A percentile compares a stretch with the other conserved stretches of the same genome.
Evolutionary conservation across 2,113 vertebrate genomes (phyloP).

Genomic region (Corvus cornix): DNA sequence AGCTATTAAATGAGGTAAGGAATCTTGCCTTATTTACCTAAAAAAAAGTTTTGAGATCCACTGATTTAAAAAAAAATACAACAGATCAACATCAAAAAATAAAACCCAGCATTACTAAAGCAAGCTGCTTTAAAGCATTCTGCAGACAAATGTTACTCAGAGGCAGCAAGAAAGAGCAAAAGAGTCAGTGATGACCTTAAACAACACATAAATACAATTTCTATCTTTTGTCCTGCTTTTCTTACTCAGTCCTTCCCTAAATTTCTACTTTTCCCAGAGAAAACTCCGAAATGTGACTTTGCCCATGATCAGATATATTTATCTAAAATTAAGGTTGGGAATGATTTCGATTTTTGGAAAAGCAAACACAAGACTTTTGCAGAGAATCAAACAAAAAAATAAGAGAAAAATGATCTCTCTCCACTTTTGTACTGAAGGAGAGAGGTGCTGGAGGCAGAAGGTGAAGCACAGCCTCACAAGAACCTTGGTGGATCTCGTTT

Average conservation of each 20-base stretch:
- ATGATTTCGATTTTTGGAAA: neutral
- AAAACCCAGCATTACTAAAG: neutral
- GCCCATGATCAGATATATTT: rapidly evolving
- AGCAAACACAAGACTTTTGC: neutral
- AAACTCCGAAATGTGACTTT: neutral
- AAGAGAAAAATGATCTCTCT: rapidly evolving
- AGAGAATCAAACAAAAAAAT: neutral
- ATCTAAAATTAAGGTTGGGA: neutral
- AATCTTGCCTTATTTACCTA: neutral
- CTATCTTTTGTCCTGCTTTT: neutral
- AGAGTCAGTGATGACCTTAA: neutral
- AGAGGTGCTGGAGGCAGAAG: neutral
- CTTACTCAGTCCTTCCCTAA: neutral
- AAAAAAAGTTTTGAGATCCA: neutral
- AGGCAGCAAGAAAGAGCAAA: neutral
- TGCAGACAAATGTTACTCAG: neutral
- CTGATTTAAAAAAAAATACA: neutral
- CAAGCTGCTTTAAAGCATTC: neutral
- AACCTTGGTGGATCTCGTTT: rapidly evolving
- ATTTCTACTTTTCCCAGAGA: neutral
- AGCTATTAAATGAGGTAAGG: neutral
- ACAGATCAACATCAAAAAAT: neutral
- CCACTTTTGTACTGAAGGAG: neutral
- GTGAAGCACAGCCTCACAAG: neutral
- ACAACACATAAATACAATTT: neutral